These are phyloP conservation scores for Lepidocolaptes lacrymiger DNA, from an alignment of 2,797 vertebrate genomes.

Conservation along the genomic window DNA sequence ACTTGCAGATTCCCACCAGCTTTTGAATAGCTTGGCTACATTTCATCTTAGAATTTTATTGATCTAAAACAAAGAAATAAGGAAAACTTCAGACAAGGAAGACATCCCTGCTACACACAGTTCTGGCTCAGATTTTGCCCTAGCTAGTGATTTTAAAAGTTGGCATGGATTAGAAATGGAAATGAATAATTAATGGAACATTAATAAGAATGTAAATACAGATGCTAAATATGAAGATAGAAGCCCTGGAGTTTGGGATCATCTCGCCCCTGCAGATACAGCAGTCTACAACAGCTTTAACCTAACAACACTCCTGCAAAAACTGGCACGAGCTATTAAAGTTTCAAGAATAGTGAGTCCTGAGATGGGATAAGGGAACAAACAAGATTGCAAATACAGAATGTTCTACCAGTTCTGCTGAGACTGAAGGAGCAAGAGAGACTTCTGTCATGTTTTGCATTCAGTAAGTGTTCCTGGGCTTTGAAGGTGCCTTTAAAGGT, in stretches of 20 bases:
- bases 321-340: background rate
- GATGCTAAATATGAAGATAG: background rate
- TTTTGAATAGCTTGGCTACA: background rate
- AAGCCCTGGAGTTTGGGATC: background rate
- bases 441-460: background rate
- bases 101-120: background rate
- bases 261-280: background rate
- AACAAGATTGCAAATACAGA: background rate
- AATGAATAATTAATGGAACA: background rate
- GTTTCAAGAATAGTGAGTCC: background rate
- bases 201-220: background rate
- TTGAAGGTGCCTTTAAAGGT: background rate
- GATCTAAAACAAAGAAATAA: background rate
- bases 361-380: background rate
- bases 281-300: background rate
- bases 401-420: background rate
- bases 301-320: background rate
- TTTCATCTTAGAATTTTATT: background rate
- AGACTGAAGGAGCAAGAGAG: background rate
- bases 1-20: background rate
- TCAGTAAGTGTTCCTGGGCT: background rate
- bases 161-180: background rate
- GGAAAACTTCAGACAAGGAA: background rate
- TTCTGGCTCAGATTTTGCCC: background rate
- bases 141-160: background rate